Conservation (phyloP, 2,888 invertebrate species). For the Camponotus fellah region DNA sequence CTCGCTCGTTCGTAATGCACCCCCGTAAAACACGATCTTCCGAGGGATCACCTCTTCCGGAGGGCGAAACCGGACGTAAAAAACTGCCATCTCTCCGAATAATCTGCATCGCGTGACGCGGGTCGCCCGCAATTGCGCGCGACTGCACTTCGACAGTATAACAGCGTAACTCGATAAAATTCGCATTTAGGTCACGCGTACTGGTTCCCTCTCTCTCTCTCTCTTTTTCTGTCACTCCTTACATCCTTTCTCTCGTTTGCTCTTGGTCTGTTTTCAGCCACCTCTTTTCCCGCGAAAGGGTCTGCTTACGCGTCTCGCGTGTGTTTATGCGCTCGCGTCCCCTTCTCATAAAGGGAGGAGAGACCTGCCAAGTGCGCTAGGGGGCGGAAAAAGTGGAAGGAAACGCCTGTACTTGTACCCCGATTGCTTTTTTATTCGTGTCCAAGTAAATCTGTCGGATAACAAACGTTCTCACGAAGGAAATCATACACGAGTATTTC, state of each 20-base stretch:
- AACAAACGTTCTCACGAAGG: not conserved
- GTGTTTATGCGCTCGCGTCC: slow-evolving; percentile 50
- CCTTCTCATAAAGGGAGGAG: slow-evolving; percentile 17
- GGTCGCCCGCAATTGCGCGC: slow-evolving; percentile 74
- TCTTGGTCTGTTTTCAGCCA: slow-evolving; percentile 23
- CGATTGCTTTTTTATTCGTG: slow-evolving; percentile 29
- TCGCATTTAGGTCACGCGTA: slow-evolving; percentile 81
- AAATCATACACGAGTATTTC: not conserved
- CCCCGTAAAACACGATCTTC: slow-evolving; percentile 37
- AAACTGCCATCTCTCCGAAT: slow-evolving; percentile 73
- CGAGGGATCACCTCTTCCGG: slow-evolving; percentile 41
- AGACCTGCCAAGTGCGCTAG: not conserved
- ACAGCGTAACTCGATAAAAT: slow-evolving; percentile 79
- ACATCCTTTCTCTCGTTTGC: not conserved
- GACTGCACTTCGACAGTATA: slow-evolving; percentile 76
- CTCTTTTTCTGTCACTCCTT: not conserved
- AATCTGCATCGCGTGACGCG: slow-evolving; percentile 81
- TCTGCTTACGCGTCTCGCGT: slow-evolving; percentile 53
- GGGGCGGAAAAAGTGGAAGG: slow-evolving; percentile 24
- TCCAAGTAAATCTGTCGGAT: slow-evolving; percentile 39
- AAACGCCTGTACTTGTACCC: slow-evolving; percentile 59
- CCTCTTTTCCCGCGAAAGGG: slow-evolving; percentile 36
- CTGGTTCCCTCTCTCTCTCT: slow-evolving; percentile 49
- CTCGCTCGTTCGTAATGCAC: slow-evolving; percentile 20
- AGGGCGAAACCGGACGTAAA: slow-evolving; percentile 73